Conservation (phyloP, 2,113 vertebrate genomes). For the Dicaeum eximium region DNA sequence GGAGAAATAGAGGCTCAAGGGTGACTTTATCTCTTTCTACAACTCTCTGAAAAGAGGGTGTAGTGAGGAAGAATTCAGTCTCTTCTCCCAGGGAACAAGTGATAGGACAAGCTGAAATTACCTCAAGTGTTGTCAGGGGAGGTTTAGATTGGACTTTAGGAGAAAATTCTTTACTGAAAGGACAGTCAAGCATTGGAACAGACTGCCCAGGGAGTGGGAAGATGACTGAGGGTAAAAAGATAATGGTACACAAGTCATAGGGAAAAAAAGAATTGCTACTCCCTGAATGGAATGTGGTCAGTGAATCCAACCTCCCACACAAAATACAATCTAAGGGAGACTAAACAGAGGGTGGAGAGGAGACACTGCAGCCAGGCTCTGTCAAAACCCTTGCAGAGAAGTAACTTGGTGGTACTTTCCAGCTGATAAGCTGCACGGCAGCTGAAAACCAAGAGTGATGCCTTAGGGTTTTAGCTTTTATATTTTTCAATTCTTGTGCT, state of each 20-base stretch:
- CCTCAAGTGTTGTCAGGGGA: not conserved
- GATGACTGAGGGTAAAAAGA: not conserved
- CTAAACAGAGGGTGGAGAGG: not conserved
- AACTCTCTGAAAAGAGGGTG: accelerated
- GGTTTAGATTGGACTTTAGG: not conserved
- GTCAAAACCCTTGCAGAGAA: not conserved
- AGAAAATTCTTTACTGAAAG: not conserved
- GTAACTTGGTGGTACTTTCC: not conserved
- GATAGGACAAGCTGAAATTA: not conserved
- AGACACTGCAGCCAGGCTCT: not conserved
- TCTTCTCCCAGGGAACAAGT: not conserved
- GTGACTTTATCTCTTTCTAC: not conserved
- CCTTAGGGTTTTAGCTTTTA: not conserved
- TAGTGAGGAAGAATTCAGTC: too few species aligned
- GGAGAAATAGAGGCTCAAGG: not conserved
- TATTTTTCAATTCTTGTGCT: not conserved
- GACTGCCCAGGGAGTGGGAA: not conserved
- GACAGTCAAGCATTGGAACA: not conserved
- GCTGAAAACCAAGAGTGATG: not conserved
- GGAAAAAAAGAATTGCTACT: not conserved
- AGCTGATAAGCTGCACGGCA: not conserved
- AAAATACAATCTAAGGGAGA: not conserved
- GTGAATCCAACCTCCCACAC: not conserved
- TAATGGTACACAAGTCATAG: not conserved
- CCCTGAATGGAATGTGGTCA: not conserved